These are phyloP conservation scores for Acromyrmex charruanus DNA, from an alignment of 1,140 invertebrate genomes.

Conservation along the genomic window DNA sequence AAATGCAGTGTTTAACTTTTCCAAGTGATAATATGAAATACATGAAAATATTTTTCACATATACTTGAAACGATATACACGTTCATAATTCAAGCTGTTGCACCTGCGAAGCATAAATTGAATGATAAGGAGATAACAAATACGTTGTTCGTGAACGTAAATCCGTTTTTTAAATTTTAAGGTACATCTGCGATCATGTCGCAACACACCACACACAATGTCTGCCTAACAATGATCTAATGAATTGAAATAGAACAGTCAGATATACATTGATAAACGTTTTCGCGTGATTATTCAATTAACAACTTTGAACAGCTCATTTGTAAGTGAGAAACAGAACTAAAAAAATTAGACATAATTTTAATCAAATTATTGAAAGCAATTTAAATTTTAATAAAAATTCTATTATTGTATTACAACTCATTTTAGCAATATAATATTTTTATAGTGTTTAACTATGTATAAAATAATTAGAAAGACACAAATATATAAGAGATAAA, in stretches of 20 bases:
- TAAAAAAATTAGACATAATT: background rate
- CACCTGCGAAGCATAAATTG: constrained; percentile 15
- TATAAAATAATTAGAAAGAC: background rate
- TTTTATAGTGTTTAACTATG: background rate
- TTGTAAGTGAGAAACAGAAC: background rate
- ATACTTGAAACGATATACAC: background rate
- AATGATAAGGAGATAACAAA: constrained; percentile 25
- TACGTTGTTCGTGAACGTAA: background rate
- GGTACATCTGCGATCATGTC: constrained; percentile 7
- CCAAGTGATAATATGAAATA: background rate
- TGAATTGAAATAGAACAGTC: background rate
- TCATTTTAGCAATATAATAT: background rate
- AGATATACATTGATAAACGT: constrained; percentile 6
- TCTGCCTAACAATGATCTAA: constrained; percentile 11
- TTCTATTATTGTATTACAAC: background rate
- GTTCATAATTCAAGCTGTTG: constrained; percentile 5
- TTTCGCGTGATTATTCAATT: constrained; percentile 30
- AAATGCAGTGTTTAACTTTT: background rate
- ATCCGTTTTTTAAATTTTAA: background rate
- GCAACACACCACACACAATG: background rate
- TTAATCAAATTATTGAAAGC: background rate
- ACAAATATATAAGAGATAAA: background rate
- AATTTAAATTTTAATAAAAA: background rate
- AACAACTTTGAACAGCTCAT: background rate
- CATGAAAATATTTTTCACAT: background rate